Percentiles rank a stretch among this genome's conserved stretches.
Conservation (phyloP, 2,888 invertebrate species). For the Campoplex capitator region DNA sequence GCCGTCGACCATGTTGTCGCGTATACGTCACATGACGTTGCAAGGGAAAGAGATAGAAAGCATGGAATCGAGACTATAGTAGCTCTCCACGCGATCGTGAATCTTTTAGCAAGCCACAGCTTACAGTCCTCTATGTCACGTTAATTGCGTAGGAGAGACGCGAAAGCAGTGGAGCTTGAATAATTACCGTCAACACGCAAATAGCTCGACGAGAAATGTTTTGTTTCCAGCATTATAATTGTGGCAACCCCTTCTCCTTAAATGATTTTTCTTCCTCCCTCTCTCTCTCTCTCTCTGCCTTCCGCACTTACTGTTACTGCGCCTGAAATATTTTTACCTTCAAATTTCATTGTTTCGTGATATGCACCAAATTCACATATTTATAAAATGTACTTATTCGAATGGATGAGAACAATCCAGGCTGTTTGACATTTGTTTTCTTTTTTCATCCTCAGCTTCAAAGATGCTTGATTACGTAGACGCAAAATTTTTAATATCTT, state of each 20-base stretch:
- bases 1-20: slow-evolving; percentile 4
- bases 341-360: not conserved
- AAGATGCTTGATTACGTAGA: not conserved
- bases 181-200: slow-evolving; percentile 66
- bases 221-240: slow-evolving; percentile 68
- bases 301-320: not conserved
- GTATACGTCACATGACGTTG: slow-evolving; percentile 14
- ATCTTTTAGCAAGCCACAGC: slow-evolving; percentile 76
- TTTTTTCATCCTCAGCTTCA: not conserved
- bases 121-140: slow-evolving; percentile 71
- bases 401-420: not conserved
- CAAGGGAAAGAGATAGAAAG: slow-evolving; percentile 32
- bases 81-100: slow-evolving; percentile 72
- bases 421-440: not conserved
- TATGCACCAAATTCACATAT: not conserved
- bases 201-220: slow-evolving; percentile 62
- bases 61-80: slow-evolving; percentile 1
- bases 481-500: not conserved
- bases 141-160: slow-evolving; percentile 78
- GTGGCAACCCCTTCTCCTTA: slow-evolving; percentile 47
- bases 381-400: not conserved
- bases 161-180: slow-evolving; percentile 68
- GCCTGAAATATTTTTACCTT: not conserved
- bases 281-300: not conserved
- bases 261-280: not conserved